Percentiles rank a stretch among this genome's conserved stretches.
Conservation (phyloP, 2,888 invertebrate species). For the Phaedon cochleariae region DNA sequence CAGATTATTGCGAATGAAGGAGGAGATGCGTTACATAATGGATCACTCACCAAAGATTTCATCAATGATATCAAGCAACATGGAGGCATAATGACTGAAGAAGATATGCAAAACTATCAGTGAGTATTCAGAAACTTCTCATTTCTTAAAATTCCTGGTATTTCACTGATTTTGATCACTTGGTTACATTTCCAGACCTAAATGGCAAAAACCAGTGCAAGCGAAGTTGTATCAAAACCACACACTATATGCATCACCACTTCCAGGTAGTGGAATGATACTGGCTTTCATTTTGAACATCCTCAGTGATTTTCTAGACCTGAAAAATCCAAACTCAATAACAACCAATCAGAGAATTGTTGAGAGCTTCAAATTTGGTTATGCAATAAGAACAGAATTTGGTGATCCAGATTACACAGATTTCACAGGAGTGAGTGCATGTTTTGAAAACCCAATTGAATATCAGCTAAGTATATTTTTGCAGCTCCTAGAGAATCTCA, state of each 20-base stretch:
- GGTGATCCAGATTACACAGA: constrained; percentile 74
- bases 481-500: constrained; percentile 73
- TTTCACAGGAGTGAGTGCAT: constrained; percentile 31
- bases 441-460: background rate
- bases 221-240: constrained; percentile 69
- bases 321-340: constrained; percentile 45
- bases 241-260: constrained; percentile 78
- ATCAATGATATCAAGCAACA: constrained; percentile 58
- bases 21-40: constrained; percentile 67
- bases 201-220: constrained; percentile 72
- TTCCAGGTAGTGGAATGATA: constrained; percentile 85
- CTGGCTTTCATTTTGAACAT: constrained; percentile 84
- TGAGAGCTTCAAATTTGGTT: constrained; percentile 92
- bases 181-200: constrained; percentile 61
- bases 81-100: constrained; percentile 80
- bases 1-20: constrained; percentile 65
- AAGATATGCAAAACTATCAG: constrained; percentile 80
- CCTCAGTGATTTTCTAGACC: constrained; percentile 66
- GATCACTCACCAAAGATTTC: constrained; percentile 62
- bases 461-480: constrained; percentile 39
- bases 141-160: too few species aligned
- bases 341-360: constrained; percentile 66
- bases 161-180: background rate
- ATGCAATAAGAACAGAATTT: constrained; percentile 82
- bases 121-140: constrained; percentile 57